Conservation (phyloP, 2,113 vertebrate genomes). For the Lamprologus callipterus region DNA sequence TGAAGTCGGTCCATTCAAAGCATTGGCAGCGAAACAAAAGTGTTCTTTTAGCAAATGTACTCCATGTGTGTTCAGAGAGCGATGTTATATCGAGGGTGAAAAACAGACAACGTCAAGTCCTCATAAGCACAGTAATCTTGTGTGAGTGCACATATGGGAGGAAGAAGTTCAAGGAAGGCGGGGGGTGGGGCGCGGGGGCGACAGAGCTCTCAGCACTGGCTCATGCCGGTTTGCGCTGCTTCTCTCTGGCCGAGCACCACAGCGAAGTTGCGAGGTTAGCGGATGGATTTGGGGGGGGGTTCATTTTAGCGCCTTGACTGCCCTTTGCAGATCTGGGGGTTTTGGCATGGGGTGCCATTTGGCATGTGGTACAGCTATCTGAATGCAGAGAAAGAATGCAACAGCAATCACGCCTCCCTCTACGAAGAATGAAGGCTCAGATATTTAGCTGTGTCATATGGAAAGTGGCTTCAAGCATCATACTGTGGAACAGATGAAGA, state of each 20-base stretch:
- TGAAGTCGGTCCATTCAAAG: neutral
- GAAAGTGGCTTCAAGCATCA: neutral
- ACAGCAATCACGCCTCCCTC: neutral
- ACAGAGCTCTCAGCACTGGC: constrained; percentile 54
- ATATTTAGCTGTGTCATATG: neutral
- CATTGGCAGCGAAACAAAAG: neutral
- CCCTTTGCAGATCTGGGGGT: constrained; percentile 24
- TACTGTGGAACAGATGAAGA: neutral
- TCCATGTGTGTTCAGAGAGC: neutral
- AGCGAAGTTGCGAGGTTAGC: constrained; percentile 23
- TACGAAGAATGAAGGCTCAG: neutral
- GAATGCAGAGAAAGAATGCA: neutral
- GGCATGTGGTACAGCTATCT: neutral
- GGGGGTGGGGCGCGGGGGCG: neutral
- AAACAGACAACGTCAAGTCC: neutral
- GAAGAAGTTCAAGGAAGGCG: constrained; percentile 29
- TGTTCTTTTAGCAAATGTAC: neutral
- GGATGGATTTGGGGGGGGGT: neutral
- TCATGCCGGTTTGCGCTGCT: constrained; percentile 71
- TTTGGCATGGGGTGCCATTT: neutral
- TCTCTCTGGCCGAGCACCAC: constrained; percentile 33
- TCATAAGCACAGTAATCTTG: neutral
- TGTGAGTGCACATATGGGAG: constrained; percentile 22
- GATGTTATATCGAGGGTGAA: neutral
- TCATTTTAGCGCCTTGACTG: constrained; percentile 17